Base-by-base conservation (phyloP, 2,888 invertebrate genomes). In the Dione vanillae region DNA sequence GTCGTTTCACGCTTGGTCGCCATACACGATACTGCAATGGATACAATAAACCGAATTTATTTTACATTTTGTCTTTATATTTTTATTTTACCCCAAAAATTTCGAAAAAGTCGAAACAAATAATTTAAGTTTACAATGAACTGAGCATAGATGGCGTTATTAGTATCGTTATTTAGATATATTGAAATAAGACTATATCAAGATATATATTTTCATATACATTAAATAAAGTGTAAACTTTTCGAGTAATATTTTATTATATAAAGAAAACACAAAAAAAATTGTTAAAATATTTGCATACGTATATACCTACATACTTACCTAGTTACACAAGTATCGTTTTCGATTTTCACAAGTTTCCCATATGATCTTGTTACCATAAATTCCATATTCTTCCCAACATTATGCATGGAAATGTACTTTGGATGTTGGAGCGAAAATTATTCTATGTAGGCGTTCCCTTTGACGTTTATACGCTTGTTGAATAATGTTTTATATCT, bases 401-500 rank as follows among this genome's bases (percentile, higher is more conserved):
- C 81, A 86, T 89, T 85, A 88, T 86, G 85, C 83, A 88, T 88
- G 85, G 82, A 85, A 86, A 88, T 85, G 81, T 80, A 84, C 81
- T 84, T 85, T 83, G 84, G 86, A 84, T 86, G 85, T 87, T 86
- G 81, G 75, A 78, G 82, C 79, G 82, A 85, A 85, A 90, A 90
- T 90, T 90, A 92, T 92, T 85, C 90, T 83, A 84, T 89, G 89
- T 87, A 89, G 88, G 86, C 86, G 84, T 87, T 88, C 81, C 75
- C 73, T 83, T 79, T 85, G 88, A 89, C 88, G 81, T 91, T 91
- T 88, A 87, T 90, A 77, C 79, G 79, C 80, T 81, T 88, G 87
- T 89, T 89, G 90, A 92, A 88, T 89, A 84, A 89, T 91, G 87
- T 85, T 91, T 87, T 90, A 88, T 87, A 90, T 88, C 89, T 87